A percentile compares a stretch with the other conserved stretches of the same genome.
These are phyloP conservation scores for Natrix natrix DNA, from an alignment of 2,797 vertebrate species.

Conservation along the genomic window DNA sequence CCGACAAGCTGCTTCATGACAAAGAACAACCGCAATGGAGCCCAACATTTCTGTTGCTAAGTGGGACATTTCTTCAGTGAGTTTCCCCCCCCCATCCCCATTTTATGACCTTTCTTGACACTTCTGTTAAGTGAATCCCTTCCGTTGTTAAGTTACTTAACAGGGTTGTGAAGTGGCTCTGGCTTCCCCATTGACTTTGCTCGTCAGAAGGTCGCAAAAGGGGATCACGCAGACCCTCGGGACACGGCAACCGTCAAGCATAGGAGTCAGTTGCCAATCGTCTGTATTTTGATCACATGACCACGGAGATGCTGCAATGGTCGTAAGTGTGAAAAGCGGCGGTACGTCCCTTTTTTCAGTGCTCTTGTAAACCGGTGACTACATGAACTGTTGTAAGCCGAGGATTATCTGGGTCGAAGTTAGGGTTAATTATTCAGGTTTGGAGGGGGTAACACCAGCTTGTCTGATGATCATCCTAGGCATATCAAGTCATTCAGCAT, in stretches of 20 bases:
- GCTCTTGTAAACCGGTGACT: not conserved
- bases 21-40: not conserved
- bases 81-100: too few species aligned
- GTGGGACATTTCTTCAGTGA: not conserved
- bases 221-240: not conserved
- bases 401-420: not conserved
- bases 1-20: not conserved
- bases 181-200: not conserved
- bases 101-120: not conserved
- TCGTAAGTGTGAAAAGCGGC: not conserved
- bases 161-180: not conserved
- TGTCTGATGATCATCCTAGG: not conserved
- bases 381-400: not conserved
- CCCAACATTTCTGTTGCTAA: not conserved
- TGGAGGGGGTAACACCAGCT: not conserved
- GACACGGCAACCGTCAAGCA: not conserved
- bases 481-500: not conserved
- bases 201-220: not conserved
- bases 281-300: not conserved
- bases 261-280: not conserved
- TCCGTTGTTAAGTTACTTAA: not conserved
- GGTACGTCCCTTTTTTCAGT: not conserved
- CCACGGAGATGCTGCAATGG: not conserved
- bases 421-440: not conserved
- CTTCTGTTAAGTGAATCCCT: not conserved